Evolutionary conservation across 1,140 invertebrate genomes (phyloP), one percentile per base, ranked within the genome.

Genomic region (Temnothorax curvispinosus): DNA sequence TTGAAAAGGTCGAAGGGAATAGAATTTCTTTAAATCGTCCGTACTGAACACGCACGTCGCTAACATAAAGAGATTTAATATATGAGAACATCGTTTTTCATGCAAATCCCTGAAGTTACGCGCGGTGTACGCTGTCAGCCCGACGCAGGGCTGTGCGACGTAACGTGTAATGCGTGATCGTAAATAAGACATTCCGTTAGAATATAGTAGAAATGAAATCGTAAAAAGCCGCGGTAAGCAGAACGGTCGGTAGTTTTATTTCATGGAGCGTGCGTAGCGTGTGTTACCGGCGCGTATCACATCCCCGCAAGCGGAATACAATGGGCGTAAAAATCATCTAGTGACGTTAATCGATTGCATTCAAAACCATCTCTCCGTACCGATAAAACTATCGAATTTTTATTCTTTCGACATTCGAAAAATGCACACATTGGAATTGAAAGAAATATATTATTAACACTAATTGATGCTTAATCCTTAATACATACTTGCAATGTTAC

Each of bases 201-300:
- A 74, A 58, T 41, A 38, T 60, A 21, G 35, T 21, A 82, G 72
- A 84, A 84, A 75, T 74, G 54, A 50, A 74, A 84, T 60, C 80
- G 27, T 84, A 75, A 84, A 84, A 47, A 50, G 21, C 3, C 27
- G 41, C 18, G 18, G 18, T 56, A 72, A 81, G 38, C 67, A 72
- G 52, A 82, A 60, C 3, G 67, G 38, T 3, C 65, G 52, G 21
- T 47, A 21, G 27, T 58, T 82, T 71, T 60, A 60, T 74, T 81
- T 71, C 64, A 27, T 32, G 9, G 54, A 44, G 38, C 78, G 11
- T 72, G 38, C 50, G 56, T 74, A 44, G 67, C 9, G n/a, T 44
- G 18, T 71, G 38, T 47, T 82, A 72, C 41, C 18, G 65, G 38
- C 72, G 80, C 50, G 80, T 58, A 74, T 82, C 27, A 60, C 60